A percentile compares a stretch with the other conserved stretches of the same genome.
These are phyloP conservation scores for Ernsta delagoae DNA, from an alignment of 2,888 invertebrate genomes.

Conservation along the genomic window DNA sequence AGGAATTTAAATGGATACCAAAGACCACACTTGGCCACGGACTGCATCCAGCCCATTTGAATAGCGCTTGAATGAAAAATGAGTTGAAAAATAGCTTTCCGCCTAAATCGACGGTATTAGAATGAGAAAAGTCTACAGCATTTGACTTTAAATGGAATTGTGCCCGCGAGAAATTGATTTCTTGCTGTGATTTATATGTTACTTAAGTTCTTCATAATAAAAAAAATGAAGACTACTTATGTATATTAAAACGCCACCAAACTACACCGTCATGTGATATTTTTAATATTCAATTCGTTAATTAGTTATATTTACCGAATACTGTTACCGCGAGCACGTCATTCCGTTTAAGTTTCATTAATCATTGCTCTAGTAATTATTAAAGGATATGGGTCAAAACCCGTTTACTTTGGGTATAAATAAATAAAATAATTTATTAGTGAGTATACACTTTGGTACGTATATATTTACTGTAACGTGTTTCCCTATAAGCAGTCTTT, in stretches of 20 bases:
- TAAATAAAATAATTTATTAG: too few relatives aligned
- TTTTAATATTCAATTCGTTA: too few relatives aligned
- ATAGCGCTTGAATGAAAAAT: slow-evolving; percentile 35
- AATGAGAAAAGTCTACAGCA: slow-evolving; percentile 32
- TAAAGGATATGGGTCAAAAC: slow-evolving; percentile 3
- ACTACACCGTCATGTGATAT: too few relatives aligned
- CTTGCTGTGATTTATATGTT: background rate
- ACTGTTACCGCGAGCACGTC: background rate
- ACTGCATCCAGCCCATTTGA: slow-evolving; percentile 34
- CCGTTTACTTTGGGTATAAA: slow-evolving; percentile 1
- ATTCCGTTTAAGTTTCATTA: slow-evolving; percentile 8
- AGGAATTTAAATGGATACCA: slow-evolving; percentile 22
- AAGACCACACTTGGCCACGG: slow-evolving; percentile 29
- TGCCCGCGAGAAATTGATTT: slow-evolving; percentile 35
- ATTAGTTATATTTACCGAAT: too few relatives aligned
- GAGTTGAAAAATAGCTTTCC: slow-evolving; percentile 37
- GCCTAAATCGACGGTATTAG: slow-evolving; percentile 35
- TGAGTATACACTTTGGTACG: too few relatives aligned
- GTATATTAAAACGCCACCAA: too few relatives aligned
- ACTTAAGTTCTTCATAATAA: background rate
- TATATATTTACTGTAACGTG: too few relatives aligned
- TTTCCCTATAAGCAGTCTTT: too few relatives aligned
- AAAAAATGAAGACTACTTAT: too few relatives aligned
- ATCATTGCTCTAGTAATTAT: background rate
- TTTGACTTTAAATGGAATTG: slow-evolving; percentile 37